Evolutionary conservation across 2,888 invertebrate species (phyloP).

Genomic region (Operophtera brumata): DNA sequence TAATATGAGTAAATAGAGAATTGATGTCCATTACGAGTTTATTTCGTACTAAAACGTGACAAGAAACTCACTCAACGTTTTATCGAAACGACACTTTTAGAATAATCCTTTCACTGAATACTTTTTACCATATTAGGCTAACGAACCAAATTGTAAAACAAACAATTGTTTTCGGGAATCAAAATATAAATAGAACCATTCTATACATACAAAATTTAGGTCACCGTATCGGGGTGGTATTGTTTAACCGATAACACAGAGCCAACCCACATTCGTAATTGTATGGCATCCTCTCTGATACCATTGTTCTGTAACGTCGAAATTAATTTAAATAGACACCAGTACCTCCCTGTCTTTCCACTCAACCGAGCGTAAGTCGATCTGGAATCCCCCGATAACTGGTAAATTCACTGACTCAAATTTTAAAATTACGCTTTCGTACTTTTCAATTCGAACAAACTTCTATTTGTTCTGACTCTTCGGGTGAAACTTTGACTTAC

Average conservation of each 20-base stretch:
- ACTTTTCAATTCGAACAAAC: slow-evolving; percentile 46
- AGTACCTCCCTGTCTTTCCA: slow-evolving; percentile 68
- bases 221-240: slow-evolving; percentile 8
- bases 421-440: slow-evolving; percentile 62
- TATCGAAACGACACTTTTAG: too few relatives aligned
- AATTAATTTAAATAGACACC: slow-evolving; percentile 68
- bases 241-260: slow-evolving; percentile 22
- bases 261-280: slow-evolving; percentile 40
- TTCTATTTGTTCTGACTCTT: slow-evolving; percentile 50
- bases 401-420: slow-evolving; percentile 65
- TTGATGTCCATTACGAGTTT: not conserved
- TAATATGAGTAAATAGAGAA: not conserved
- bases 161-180: not conserved
- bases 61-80: too few relatives aligned
- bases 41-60: not conserved
- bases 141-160: too few relatives aligned
- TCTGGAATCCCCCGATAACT: slow-evolving; percentile 68
- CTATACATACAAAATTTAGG: slow-evolving; percentile 2
- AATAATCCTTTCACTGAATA: too few relatives aligned
- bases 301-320: slow-evolving; percentile 41
- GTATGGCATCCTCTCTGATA: slow-evolving; percentile 39
- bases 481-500: slow-evolving; percentile 41
- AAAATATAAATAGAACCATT: slow-evolving; percentile 14
- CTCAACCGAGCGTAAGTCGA: slow-evolving; percentile 65
- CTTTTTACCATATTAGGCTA: too few relatives aligned